Base-by-base conservation (phyloP, 2,113 vertebrate genomes). In the Cyanistes caeruleus region DNA sequence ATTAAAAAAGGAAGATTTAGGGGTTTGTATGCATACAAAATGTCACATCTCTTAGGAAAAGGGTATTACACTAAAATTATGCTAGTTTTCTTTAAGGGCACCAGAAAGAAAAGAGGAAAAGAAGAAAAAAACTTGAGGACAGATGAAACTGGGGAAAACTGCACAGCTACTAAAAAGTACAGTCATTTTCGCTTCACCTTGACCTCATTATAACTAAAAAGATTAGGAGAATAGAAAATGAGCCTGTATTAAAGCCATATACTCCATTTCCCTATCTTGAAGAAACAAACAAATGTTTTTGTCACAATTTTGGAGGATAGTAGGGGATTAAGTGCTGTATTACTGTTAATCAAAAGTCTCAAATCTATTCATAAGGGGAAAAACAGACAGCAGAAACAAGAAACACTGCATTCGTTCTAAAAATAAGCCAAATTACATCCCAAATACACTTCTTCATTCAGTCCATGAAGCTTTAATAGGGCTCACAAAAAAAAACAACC, bases 1-100 rank as follows among this genome's bases (percentile, higher is more conserved):
- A 86, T 85, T 89, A 48, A 53, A 86, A 75, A 97, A 74, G 79
- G 53, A 78, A 93, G 74, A 92, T 78, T 89, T 76, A 82, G 49
- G 28, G 28, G 35, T 12, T 91, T 5, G 5, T 18, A 28, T 21
- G 82, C 92, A 74, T 31, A 76, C 63, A 93, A 70, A 87, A 59
- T 24, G 59, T 43, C 24, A 44, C 22, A 75, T 17, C 27, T 67
- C n/a, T 78, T 49, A 87, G 33, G 73, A 63, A 88, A 96, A 92
- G 11, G 15, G 37, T 37, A 48, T 76, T 35, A 73, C 11, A 70
- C 14, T 60, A 92, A 97, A 96, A 76, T 80, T 81, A 27, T 17
- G 64, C 39, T 51, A 22, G n/a, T 53, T 93, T 58, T 58, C 21
- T 37, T 43, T 55, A 68, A 84, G 59, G 23, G n/a, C 10, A 74